These are phyloP conservation scores for Malurus elegans DNA, from an alignment of 2,113 vertebrate species.

Conservation along the genomic window DNA sequence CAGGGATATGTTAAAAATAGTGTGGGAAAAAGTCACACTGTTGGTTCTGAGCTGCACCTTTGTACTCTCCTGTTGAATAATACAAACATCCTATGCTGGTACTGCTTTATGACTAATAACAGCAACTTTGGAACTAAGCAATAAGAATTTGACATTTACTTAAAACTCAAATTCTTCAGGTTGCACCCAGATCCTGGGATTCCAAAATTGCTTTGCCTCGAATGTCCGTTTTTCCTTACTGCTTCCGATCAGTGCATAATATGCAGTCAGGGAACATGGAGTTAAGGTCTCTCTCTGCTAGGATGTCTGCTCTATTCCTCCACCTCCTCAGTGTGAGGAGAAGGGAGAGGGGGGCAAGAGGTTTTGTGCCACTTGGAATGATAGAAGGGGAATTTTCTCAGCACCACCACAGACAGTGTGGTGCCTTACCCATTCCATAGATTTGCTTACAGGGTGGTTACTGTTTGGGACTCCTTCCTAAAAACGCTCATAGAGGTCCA, in stretches of 20 bases:
- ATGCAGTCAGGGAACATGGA: not conserved
- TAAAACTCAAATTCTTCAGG: not conserved
- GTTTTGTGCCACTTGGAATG: not conserved
- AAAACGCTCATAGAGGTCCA: not conserved
- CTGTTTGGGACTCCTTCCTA: not conserved
- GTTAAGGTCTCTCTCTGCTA: not conserved
- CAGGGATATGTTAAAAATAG: not conserved
- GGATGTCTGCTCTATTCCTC: not conserved
- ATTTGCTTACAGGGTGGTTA: not conserved
- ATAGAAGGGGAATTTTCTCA: not conserved
- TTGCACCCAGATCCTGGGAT: not conserved
- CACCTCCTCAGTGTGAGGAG: not conserved
- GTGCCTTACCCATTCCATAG: not conserved
- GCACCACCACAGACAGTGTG: not conserved
- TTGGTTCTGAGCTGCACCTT: not conserved
- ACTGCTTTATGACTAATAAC: not conserved
- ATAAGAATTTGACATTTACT: not conserved
- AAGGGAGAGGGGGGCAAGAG: not conserved
- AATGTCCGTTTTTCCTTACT: not conserved
- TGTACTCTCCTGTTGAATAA: not conserved
- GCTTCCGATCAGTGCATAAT: not conserved
- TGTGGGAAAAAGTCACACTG: not conserved
- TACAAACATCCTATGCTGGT: not conserved
- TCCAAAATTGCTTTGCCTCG: not conserved
- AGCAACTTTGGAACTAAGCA: not conserved